A percentile compares a stretch with the other conserved stretches of the same genome.
Evolutionary conservation across 2,888 invertebrate species (phyloP).

Genomic region (Nomada flava): DNA sequence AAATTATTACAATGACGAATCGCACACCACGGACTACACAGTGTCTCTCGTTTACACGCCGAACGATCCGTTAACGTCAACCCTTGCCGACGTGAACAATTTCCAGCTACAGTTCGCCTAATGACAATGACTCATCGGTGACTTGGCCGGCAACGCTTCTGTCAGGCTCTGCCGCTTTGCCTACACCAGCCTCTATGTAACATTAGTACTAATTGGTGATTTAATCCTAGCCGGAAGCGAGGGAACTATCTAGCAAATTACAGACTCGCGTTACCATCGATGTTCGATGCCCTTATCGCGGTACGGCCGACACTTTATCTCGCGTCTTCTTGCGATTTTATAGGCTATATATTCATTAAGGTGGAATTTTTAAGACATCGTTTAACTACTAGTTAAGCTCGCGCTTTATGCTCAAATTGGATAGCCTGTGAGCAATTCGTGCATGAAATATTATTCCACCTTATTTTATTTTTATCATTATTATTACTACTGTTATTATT

Average conservation of each 20-base stretch:
- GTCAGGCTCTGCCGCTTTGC: slow-evolving; percentile 28
- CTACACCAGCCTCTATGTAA: slow-evolving; percentile 29
- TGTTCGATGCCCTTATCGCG: slow-evolving; percentile 43
- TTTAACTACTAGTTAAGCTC: background rate
- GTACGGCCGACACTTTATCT: slow-evolving; percentile 32
- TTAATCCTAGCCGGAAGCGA: slow-evolving; percentile 60
- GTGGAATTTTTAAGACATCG: background rate
- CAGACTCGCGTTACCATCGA: slow-evolving; percentile 43
- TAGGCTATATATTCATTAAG: slow-evolving; percentile 28
- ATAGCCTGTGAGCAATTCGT: too few relatives aligned
- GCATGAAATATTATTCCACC: background rate
- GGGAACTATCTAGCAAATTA: slow-evolving; percentile 53
- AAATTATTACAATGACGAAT: slow-evolving; percentile 68
- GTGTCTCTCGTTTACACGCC: slow-evolving; percentile 42
- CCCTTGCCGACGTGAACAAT: slow-evolving; percentile 36
- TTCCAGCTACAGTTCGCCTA: slow-evolving; percentile 54
- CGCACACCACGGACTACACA: slow-evolving; percentile 17
- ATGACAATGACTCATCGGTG: slow-evolving; percentile 71
- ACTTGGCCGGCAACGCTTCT: slow-evolving; percentile 45
- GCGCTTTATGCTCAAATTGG: background rate
- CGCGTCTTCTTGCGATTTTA: slow-evolving; percentile 14
- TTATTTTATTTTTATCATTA: background rate
- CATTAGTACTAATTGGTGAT: slow-evolving; percentile 64
- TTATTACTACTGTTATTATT: too few relatives aligned
- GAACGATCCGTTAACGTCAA: slow-evolving; percentile 68